Percentiles rank a stretch among this genome's conserved stretches.
Evolutionary conservation across 2,797 vertebrate genomes (phyloP).

Genomic region (Nasua narica): DNA sequence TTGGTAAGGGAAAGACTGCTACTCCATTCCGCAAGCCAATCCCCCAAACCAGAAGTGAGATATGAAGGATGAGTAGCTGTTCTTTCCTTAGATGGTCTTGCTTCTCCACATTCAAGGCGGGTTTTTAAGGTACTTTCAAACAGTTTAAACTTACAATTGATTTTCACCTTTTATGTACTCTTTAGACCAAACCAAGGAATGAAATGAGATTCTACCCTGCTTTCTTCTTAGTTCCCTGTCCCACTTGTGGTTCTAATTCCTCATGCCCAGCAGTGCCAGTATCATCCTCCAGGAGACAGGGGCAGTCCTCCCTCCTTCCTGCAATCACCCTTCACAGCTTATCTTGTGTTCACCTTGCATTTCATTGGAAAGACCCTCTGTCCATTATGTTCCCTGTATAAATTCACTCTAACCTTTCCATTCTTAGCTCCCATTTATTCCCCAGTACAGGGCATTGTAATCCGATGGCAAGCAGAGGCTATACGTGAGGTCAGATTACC

Average conservation of each 20-base stretch:
- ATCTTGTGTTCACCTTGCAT: background rate
- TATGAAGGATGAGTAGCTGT: background rate
- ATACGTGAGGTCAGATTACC: background rate
- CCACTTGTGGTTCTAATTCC: background rate
- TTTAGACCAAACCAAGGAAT: background rate
- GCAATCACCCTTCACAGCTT: background rate
- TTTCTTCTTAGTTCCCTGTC: background rate
- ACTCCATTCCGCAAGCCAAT: background rate
- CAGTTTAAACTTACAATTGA: background rate
- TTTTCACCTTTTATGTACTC: background rate
- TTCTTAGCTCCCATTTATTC: background rate
- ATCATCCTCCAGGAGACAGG: too few relatives aligned
- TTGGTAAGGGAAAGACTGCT: background rate
- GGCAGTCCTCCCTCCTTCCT: background rate
- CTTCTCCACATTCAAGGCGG: background rate
- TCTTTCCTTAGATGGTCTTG: background rate
- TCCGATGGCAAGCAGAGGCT: background rate
- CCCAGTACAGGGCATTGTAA: background rate
- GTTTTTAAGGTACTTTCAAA: background rate
- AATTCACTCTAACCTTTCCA: background rate
- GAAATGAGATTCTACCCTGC: background rate
- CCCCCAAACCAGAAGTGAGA: background rate
- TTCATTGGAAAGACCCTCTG: background rate
- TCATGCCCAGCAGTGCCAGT: rapidly evolving
- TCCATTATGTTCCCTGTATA: background rate